Conservation (phyloP, 2,113 vertebrate species). For the Aphelocoma coerulescens region DNA sequence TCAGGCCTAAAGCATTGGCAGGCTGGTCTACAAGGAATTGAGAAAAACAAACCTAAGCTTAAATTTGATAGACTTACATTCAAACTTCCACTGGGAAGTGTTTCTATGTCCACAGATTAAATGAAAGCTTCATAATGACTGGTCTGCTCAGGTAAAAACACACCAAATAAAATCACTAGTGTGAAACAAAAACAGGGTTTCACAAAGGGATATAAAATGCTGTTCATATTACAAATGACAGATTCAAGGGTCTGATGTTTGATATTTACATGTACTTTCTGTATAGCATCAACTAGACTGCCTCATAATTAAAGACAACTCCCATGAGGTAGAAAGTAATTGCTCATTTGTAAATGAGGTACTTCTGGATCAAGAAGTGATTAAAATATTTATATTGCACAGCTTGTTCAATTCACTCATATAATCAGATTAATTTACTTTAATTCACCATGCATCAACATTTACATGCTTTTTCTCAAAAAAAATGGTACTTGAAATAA, state of each 20-base stretch:
- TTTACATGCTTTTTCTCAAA: constrained; percentile 56
- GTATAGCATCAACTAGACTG: constrained; percentile 58
- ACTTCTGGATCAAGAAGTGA: constrained; percentile 84
- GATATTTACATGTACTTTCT: constrained; percentile 74
- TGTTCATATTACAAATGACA: constrained; percentile 44
- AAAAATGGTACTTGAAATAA: constrained; percentile 69
- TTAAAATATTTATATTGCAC: constrained; percentile 91
- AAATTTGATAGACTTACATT: not conserved
- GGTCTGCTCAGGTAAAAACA: not conserved
- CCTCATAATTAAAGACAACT: constrained; percentile 77
- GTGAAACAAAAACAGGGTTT: not conserved
- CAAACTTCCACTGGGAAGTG: not conserved
- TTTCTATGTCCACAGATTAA: not conserved
- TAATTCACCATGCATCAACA: constrained; percentile 75
- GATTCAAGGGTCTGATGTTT: constrained; percentile 56
- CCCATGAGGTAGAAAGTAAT: constrained; percentile 83
- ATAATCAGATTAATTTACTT: constrained; percentile 80
- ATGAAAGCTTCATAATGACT: not conserved
- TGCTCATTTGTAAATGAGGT: constrained; percentile 88
- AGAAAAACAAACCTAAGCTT: not conserved
- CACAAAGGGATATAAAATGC: not conserved
- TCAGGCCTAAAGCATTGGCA: not conserved
- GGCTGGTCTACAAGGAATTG: not conserved
- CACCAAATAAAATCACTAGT: not conserved
- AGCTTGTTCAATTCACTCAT: constrained; percentile 78